Evolutionary conservation across 2,797 vertebrate genomes (phyloP), one percentile per base, ranked within the genome.

Genomic region (Tauraco hartlaubi): DNA sequence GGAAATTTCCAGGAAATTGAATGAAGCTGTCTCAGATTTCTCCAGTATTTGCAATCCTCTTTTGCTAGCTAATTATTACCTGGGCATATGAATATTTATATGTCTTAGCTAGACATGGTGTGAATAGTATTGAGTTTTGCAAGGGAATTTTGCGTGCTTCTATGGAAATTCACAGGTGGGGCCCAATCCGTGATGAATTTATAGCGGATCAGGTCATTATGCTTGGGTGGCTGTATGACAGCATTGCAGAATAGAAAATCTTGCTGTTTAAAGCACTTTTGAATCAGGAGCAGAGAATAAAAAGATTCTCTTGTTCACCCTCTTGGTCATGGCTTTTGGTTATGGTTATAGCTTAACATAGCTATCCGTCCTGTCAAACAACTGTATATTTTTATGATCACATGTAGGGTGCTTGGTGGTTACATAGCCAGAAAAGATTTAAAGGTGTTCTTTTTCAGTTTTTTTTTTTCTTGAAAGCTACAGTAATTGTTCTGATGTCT

Each of bases 311-410:
- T 81, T 0, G 0, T 79, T 94, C 90, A 56, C 68, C 9, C 8
- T 52, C 51, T 91, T 91, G 66, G 91, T 89, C 92, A 87, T 92
- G 75, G 87, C 13, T 85, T 97, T 93, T 78, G 87, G 91, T 78
- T 96, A 72, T 95, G 85, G 93, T 86, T 94, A 62, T 77, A 78
- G 82, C 79, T 90, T 83, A 91, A 85, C 92, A 75, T 16, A 91
- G 75, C 79, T 41, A 78, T 54, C 28, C 6, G 4, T 94, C 51
- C 28, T 5, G 4, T 94, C 51, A 84, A 94, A 92, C 28, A 51
- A 66, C 33, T 0, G 0, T 61, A 44, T 64, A 37, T 78, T 92
- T 95, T 94, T 92, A 88, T 81, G 91, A 33, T 86, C 25, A 0
- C 62, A 8, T 58, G 58, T 41, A 62, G 63, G 62, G 46, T 88